A percentile compares a stretch with the other conserved stretches of the same genome.
phyloP scores from a whole-genome alignment of 1,140 invertebrate genomes.

The Mizuhopecten yessoensis region DNA sequence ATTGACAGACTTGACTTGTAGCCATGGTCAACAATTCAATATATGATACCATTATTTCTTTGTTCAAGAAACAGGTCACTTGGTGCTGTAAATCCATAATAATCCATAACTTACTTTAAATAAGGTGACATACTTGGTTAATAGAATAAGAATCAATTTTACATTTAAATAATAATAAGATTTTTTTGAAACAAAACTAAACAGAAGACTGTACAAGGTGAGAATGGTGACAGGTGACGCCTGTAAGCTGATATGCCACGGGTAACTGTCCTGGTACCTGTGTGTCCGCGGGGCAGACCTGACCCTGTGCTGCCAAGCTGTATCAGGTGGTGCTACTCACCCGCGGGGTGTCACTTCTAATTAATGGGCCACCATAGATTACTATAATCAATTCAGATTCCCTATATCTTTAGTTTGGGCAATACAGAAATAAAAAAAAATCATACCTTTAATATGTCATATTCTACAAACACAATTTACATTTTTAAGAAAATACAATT shows the following conservation, averaged over 20 bases:
- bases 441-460: not conserved
- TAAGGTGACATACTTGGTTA: not conserved
- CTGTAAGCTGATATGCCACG: too few relatives aligned
- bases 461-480: not conserved
- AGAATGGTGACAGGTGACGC: not conserved
- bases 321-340: not conserved
- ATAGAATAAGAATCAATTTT: not conserved
- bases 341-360: not conserved
- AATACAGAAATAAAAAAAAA: not conserved
- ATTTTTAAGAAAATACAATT: not conserved
- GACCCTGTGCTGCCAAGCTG: not conserved
- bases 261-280: not conserved
- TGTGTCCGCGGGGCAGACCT: not conserved
- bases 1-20: not conserved
- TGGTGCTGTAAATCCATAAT: not conserved
- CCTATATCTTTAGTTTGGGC: too few relatives aligned
- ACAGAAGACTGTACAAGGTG: not conserved
- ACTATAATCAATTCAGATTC: too few relatives aligned
- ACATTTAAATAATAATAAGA: not conserved
- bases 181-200: not conserved
- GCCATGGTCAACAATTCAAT: not conserved
- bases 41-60: not conserved
- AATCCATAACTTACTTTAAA: not conserved
- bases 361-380: not conserved
- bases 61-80: not conserved